Base-by-base conservation (phyloP, 2,113 vertebrate species). In the Malurus cyaneus region DNA sequence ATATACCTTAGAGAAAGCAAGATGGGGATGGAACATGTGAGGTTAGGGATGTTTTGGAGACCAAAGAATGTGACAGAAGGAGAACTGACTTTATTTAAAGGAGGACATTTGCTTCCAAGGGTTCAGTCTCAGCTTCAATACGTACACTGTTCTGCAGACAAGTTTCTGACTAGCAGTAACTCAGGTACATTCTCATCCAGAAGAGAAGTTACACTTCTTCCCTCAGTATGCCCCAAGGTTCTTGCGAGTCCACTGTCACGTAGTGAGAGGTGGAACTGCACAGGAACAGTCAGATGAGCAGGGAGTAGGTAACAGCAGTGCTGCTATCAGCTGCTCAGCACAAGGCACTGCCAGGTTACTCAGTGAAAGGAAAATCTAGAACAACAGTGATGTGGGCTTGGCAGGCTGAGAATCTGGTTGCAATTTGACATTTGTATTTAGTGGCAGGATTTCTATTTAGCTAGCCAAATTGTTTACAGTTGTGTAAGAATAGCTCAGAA, bases 381-480 rank as follows among this genome's bases (percentile, higher is more conserved):
- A 64, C 42, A 54, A 26, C 8, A 64, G 28, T 42, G 80, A 41
- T 66, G 62, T 41, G 60, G 52, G 83, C 31, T 71, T 70, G 76
- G 85, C 42, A 54, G 32, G 18, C 42, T 86, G 81, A 89, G 81
- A 78, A 83, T 89, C 89, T 94, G 88, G 39, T 89, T 96, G 85
- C 76, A 88, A 83, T 92, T 17, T 94, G 74, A 95, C 76, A 59
- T 74, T 76, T 80, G 66, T 56, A 62, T 90, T 91, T 88, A 93
- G 94, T 83, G 76, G 64, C 64, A 86, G 36, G 39, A 56, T 93
- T 94, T 94, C 88, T 86, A 66, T 74, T 93, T 93, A 80, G 52
- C 77, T 80, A 60, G 67, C 54, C 86, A n/a, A 93, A 66, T 83
- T 83, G 82, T 86, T 94, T 83, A 90, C 76, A 83, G 1, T 39